Evolutionary conservation across 92 coral and sea anemone genomes (phyloP).

Genomic region (Actinernus sp.): DNA sequence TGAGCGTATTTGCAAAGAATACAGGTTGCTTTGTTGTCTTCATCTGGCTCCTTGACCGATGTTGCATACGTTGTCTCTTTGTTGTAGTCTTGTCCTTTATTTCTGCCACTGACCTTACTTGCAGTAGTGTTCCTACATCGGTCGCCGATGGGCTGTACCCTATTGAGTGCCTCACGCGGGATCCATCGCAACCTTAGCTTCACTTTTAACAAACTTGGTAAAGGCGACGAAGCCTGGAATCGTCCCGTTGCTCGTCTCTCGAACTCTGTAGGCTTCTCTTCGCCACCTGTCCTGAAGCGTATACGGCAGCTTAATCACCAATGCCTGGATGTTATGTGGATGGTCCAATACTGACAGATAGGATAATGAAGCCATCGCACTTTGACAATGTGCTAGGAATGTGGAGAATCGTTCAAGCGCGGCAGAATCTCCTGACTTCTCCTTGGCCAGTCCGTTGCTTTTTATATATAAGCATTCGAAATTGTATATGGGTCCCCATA

Average conservation of each 20-base stretch:
- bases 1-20: constrained; percentile 5
- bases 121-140: constrained; percentile 13
- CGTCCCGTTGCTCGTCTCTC: constrained; percentile 5
- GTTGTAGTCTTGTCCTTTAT: not conserved
- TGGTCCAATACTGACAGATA: constrained; percentile 51
- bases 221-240: constrained; percentile 33
- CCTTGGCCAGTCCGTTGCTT: constrained; percentile 37
- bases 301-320: constrained; percentile 52
- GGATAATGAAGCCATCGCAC: constrained; percentile 42
- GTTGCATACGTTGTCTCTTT: not conserved
- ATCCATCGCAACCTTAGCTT: constrained; percentile 56
- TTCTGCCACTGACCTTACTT: constrained; percentile 11
- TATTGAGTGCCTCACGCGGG: constrained; percentile 47
- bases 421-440: constrained; percentile 13
- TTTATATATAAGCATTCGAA: too few relatives aligned
- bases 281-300: constrained; percentile 52
- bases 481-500: constrained; percentile 69
- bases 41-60: constrained; percentile 1
- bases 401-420: constrained; percentile 35
- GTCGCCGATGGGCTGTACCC: constrained; percentile 13
- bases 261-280: constrained; percentile 18
- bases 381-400: constrained; percentile 53
- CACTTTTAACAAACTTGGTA: constrained; percentile 30
- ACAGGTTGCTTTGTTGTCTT: not conserved
- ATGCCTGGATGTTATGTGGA: constrained; percentile 49